Percentiles rank a stretch among this genome's conserved stretches.
These are phyloP conservation scores for Megastigmus dorsalis DNA, from an alignment of 2,888 invertebrate genomes.

Conservation along the genomic window DNA sequence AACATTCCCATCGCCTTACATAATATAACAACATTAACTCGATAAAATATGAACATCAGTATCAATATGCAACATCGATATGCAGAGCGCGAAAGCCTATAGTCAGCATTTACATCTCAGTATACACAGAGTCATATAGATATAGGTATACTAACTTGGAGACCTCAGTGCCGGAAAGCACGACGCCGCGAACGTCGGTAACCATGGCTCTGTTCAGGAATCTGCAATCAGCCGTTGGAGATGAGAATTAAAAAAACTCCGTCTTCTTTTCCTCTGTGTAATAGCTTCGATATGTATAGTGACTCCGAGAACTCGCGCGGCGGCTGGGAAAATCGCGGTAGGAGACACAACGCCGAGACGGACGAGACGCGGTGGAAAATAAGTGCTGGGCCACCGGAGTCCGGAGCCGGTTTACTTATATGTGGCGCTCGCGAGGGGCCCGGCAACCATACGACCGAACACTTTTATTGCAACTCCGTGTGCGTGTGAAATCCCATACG, in stretches of 20 bases:
- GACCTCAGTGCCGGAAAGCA: conserved; percentile 81
- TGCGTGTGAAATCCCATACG: not conserved
- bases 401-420: no score
- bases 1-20: not conserved
- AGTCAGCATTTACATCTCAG: no score
- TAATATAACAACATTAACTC: no score
- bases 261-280: not conserved
- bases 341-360: no score
- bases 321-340: not conserved
- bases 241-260: not conserved
- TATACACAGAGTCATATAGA: no score
- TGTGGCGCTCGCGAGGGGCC: not conserved
- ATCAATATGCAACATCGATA: not conserved
- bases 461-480: not conserved
- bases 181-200: conserved; percentile 65
- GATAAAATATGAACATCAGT: no score
- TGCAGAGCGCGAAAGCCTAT: no score
- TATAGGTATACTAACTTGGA: conserved; percentile 80
- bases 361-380: no score
- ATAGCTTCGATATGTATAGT: no score
- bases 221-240: conserved; percentile 22
- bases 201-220: conserved; percentile 63
- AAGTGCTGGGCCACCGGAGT: no score
- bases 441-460: not conserved
- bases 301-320: not conserved